A percentile compares a stretch with the other conserved stretches of the same genome.
Conservation (phyloP, 2,797 vertebrate genomes). For the Epinephelus awoara region DNA sequence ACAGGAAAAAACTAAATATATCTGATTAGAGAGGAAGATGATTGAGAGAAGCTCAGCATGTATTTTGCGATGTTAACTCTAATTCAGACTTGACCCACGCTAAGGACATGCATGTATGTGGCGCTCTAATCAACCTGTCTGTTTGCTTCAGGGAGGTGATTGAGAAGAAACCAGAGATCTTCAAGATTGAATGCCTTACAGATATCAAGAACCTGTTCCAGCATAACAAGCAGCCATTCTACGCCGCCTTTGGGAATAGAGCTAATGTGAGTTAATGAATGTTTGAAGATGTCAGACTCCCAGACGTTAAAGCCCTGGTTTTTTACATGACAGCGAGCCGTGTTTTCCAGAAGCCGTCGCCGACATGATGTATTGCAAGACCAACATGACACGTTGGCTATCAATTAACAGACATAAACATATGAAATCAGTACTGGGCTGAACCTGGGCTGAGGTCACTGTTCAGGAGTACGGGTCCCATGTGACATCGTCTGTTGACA, state of each 20-base stretch:
- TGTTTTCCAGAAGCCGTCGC: conserved; percentile 36
- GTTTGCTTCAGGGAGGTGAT: conserved; percentile 93
- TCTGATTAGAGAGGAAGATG: background rate
- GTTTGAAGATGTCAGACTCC: conserved; percentile 67
- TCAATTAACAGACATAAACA: conserved; percentile 61
- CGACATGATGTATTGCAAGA: conserved; percentile 42
- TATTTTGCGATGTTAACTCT: conserved; percentile 7
- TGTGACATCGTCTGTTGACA: conserved; percentile 57
- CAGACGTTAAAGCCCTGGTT: conserved; percentile 40
- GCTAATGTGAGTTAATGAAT: conserved; percentile 92
- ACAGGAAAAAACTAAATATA: background rate
- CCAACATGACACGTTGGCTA: conserved; percentile 42
- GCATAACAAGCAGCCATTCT: conserved; percentile 94
- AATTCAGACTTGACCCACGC: conserved; percentile 1
- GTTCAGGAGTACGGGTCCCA: conserved; percentile 22
- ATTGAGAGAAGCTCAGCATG: background rate
- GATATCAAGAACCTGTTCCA: conserved; percentile 99
- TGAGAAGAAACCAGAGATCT: conserved; percentile 99
- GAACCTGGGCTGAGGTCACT: conserved; percentile 74
- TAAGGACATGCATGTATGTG: conserved; percentile 17
- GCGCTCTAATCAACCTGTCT: conserved; percentile 46
- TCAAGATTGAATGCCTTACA: conserved; percentile 98
- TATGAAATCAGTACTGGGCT: conserved; percentile 63
- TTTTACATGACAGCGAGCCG: conserved; percentile 31
- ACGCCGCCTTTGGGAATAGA: conserved; percentile 98